Evolutionary conservation across 1,140 invertebrate species (phyloP).

Genomic region (Pseudomyrmex pallidus): DNA sequence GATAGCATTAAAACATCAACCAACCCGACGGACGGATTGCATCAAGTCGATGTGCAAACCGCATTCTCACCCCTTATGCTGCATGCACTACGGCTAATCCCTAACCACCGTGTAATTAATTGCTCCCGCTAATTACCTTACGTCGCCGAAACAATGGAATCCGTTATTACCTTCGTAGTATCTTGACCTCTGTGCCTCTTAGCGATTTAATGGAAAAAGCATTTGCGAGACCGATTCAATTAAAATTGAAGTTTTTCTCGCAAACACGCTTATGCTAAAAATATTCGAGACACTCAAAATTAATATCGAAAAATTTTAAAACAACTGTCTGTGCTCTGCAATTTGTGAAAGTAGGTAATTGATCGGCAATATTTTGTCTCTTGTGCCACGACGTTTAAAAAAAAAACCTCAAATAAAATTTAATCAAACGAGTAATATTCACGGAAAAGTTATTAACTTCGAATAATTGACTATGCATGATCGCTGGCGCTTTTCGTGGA

Average conservation of each 20-base stretch:
- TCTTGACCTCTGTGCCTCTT: conserved; percentile 50
- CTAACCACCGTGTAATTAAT: conserved; percentile 75
- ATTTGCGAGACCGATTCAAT: neutral
- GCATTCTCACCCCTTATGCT: conserved; percentile 61
- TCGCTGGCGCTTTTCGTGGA: conserved; percentile 1
- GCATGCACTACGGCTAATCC: conserved; percentile 59
- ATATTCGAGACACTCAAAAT: neutral
- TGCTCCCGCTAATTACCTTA: conserved; percentile 74
- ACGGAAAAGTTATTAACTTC: conserved; percentile 50
- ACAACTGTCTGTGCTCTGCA: neutral
- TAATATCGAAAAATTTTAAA: neutral
- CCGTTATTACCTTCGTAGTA: conserved; percentile 69
- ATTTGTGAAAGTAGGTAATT: conserved; percentile 6
- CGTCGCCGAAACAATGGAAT: conserved; percentile 71
- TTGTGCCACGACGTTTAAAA: conserved; percentile 30
- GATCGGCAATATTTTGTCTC: neutral
- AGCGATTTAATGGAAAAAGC: conserved; percentile 57
- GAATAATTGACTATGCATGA: conserved; percentile 59
- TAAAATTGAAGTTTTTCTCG: conserved; percentile 17
- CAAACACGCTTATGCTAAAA: conserved; percentile 3
- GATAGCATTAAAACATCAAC: conserved; percentile 47
- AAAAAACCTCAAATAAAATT: conserved; percentile 38
- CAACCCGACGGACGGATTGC: conserved; percentile 56
- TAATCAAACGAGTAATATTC: conserved; percentile 48
- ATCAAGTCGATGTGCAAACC: conserved; percentile 56